Evolutionary conservation across 2,888 invertebrate species (phyloP).

Genomic region (Periphyllus acericola): DNA sequence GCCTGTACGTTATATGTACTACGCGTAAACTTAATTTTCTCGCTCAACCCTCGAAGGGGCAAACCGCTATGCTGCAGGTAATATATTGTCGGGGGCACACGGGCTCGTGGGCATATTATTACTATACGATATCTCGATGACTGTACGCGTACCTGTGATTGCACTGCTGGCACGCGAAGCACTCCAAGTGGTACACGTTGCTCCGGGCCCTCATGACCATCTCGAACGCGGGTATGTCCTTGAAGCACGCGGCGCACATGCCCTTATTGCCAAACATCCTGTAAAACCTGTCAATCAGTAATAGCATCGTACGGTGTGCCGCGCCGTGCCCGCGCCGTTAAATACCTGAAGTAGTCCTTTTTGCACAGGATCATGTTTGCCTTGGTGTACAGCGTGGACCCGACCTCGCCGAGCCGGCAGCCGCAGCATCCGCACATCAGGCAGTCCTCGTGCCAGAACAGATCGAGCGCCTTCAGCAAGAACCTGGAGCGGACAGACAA

Average conservation of each 20-base stretch:
- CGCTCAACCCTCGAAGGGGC: too few relatives aligned
- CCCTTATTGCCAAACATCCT: slow-evolving; percentile 95
- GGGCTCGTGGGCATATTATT: too few relatives aligned
- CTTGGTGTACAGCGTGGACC: slow-evolving; percentile 89
- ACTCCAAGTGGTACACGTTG: slow-evolving; percentile 97
- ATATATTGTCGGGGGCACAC: too few relatives aligned
- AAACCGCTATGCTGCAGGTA: too few relatives aligned
- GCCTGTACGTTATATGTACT: too few relatives aligned
- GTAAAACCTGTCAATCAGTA: slow-evolving; percentile 64
- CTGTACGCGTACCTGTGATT: slow-evolving; percentile 88
- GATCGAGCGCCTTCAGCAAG: slow-evolving; percentile 85
- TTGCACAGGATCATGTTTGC: slow-evolving; percentile 91
- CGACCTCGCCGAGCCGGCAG: slow-evolving; percentile 92
- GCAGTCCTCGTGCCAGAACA: slow-evolving; percentile 94
- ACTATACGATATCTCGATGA: too few relatives aligned
- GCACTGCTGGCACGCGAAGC: slow-evolving; percentile 98
- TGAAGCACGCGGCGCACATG: slow-evolving; percentile 96
- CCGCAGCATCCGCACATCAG: slow-evolving; percentile 93
- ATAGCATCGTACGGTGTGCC: slow-evolving; percentile 53
- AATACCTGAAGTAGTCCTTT: slow-evolving; percentile 89
- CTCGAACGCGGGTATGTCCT: slow-evolving; percentile 97
- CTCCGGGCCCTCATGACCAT: slow-evolving; percentile 98
- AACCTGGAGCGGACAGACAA: slow-evolving; percentile 66
- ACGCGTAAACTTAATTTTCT: too few relatives aligned
- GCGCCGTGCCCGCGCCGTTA: slow-evolving; percentile 34